Percentiles rank a stretch among this genome's conserved stretches.
These are phyloP conservation scores for Elmis aenea DNA, from an alignment of 2,888 invertebrate genomes.

Conservation along the genomic window DNA sequence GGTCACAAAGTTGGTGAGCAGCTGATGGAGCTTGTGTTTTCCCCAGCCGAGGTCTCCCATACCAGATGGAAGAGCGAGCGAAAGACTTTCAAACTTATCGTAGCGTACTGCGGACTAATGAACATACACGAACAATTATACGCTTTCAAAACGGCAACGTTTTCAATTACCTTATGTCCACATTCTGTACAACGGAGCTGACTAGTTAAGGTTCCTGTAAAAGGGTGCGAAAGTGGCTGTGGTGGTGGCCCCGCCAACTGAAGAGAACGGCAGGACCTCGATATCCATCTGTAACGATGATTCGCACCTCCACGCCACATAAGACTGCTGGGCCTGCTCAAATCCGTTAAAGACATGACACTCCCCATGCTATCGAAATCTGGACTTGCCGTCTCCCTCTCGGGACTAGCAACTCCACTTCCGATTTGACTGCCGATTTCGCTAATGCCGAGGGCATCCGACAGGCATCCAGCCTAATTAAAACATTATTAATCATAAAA, in stretches of 20 bases:
- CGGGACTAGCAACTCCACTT: constrained; percentile 48
- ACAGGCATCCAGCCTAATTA: constrained; percentile 68
- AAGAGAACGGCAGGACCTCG: constrained; percentile 51
- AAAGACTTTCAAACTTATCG: constrained; percentile 87
- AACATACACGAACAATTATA: constrained; percentile 1
- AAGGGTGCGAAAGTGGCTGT: constrained; percentile 57
- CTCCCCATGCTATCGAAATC: constrained; percentile 35
- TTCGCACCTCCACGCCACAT: constrained; percentile 39
- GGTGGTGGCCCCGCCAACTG: constrained; percentile 50
- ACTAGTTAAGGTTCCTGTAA: constrained; percentile 70
- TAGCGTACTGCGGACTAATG: constrained; percentile 80
- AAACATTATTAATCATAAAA: constrained; percentile 11
- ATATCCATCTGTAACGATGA: constrained; percentile 42
- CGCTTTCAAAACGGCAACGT: not conserved
- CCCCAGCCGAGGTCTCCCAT: constrained; percentile 55
- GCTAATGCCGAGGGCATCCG: constrained; percentile 63
- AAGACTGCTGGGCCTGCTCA: constrained; percentile 41
- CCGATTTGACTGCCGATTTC: constrained; percentile 49
- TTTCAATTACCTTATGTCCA: constrained; percentile 55
- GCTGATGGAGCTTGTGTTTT: constrained; percentile 62
- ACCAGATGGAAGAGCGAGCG: constrained; percentile 68
- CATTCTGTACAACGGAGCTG: constrained; percentile 72
- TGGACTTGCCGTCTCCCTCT: constrained; percentile 39
- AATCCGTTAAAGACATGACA: constrained; percentile 44
- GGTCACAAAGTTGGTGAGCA: constrained; percentile 78